Base-by-base conservation (phyloP, 2,888 invertebrate genomes). In the Acleris cristana region DNA sequence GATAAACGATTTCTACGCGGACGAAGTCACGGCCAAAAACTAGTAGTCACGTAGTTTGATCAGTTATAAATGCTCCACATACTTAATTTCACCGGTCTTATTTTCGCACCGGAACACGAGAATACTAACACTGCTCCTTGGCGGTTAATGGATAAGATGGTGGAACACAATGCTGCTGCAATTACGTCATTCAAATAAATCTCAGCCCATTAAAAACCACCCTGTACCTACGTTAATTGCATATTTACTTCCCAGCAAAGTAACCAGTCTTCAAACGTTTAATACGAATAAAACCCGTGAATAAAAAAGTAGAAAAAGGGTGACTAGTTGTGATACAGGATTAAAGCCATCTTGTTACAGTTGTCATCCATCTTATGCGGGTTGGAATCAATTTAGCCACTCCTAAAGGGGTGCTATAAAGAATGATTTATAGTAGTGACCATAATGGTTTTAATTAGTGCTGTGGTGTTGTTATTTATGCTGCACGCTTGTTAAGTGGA, bases 361-460 rank as follows among this genome's bases (percentile, higher is more conserved):
- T 78, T 82, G 87, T 89, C 88, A 89, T 87, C 85, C 79, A 74
- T 80, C 79, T 84, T 85, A 84, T 79, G 78, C 80, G 79, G 77
- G 76, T 79, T 87, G 81, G 85, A 87, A 85, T 88, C 90, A 90
- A 90, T 90, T 90, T 87, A 82, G 77, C 66, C 72, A 71, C 76
- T 77, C 76, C 81, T 79, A 85, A 86, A 86, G 82, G 88, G 88
- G 84, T 85, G 82, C 79, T 77, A 81, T 86, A 88, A 86, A 88
- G 82, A 76, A 84, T 89, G 90, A 90, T 91, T 88, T 89, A 90
- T 86, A 72, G 75, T 76, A 55, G 69, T 76, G 63, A 74, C 79
- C 77, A 86, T 88, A 89, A 90, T 89, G 87, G 82, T 81, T 85
- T 87, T 87, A 90, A 90, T 90, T 89, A 89, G 78, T 82, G 81